Conservation (phyloP, 2,888 invertebrate genomes). For the Callinectes sapidus region DNA sequence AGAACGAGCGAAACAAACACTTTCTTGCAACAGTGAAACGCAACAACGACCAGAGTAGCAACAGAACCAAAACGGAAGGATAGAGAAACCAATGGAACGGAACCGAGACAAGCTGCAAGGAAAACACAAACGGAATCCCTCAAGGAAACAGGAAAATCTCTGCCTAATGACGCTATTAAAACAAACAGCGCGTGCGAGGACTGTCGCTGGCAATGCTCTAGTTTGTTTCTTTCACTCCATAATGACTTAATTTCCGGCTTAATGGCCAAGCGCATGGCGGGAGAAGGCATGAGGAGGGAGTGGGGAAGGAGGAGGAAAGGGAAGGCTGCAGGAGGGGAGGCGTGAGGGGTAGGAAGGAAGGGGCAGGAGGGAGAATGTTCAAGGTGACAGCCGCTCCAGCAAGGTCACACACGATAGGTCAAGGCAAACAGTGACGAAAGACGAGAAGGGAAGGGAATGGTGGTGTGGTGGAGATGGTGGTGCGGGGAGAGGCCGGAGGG, state of each 20-base stretch:
- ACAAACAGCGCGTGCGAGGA: constrained; percentile 13
- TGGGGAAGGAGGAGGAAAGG: not conserved
- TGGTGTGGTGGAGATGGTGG: not conserved
- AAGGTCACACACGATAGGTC: constrained; percentile 6
- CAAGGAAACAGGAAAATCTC: not conserved
- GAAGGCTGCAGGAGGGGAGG: not conserved
- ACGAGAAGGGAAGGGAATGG: not conserved
- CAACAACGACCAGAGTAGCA: not conserved
- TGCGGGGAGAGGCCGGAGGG: not conserved
- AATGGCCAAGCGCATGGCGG: not conserved
- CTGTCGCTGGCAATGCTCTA: not conserved
- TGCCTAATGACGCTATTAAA: not conserved
- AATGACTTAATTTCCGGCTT: constrained; percentile 25
- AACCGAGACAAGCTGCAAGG: not conserved
- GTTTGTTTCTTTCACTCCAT: constrained; percentile 11
- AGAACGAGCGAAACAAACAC: no score
- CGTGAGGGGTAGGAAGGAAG: not conserved
- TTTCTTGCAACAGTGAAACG: not conserved
- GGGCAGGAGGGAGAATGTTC: not conserved
- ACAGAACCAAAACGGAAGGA: no score
- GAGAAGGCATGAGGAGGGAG: not conserved
- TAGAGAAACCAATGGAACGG: not conserved
- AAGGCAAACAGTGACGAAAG: not conserved
- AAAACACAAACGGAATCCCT: not conserved
- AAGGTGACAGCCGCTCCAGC: not conserved